These are phyloP conservation scores for Mormyrus proboscirostris DNA, from an alignment of 2,797 vertebrate species.

Conservation along the genomic window DNA sequence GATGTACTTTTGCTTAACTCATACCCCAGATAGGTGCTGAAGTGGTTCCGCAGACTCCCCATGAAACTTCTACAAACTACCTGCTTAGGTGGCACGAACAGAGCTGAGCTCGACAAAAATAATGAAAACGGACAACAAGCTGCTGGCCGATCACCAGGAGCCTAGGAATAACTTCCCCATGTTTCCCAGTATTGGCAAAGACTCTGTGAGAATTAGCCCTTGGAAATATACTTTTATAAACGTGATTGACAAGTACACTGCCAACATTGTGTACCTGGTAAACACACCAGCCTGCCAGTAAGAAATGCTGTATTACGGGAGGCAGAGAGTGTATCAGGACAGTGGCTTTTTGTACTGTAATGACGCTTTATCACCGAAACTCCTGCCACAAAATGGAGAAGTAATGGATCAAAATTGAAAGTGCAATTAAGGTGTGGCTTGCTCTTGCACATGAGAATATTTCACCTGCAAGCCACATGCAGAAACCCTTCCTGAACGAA, in stretches of 20 bases:
- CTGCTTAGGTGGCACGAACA: background rate
- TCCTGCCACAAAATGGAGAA: background rate
- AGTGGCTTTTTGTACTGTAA: background rate
- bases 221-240: background rate
- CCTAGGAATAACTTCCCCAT: background rate
- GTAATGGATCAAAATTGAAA: background rate
- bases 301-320: background rate
- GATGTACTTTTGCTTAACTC: background rate
- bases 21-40: background rate
- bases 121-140: background rate
- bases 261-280: background rate
- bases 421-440: background rate
- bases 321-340: background rate
- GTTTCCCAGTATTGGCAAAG: background rate
- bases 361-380: background rate
- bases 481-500: background rate
- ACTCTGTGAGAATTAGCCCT: background rate
- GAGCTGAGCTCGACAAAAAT: background rate
- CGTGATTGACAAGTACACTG: background rate
- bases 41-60: background rate
- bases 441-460: background rate
- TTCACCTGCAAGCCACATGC: background rate
- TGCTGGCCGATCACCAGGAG: background rate
- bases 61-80: background rate
- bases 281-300: background rate